Evolutionary conservation across 2,113 vertebrate genomes (phyloP), one percentile per base, ranked within the genome.

Genomic region (Balaeniceps rex): DNA sequence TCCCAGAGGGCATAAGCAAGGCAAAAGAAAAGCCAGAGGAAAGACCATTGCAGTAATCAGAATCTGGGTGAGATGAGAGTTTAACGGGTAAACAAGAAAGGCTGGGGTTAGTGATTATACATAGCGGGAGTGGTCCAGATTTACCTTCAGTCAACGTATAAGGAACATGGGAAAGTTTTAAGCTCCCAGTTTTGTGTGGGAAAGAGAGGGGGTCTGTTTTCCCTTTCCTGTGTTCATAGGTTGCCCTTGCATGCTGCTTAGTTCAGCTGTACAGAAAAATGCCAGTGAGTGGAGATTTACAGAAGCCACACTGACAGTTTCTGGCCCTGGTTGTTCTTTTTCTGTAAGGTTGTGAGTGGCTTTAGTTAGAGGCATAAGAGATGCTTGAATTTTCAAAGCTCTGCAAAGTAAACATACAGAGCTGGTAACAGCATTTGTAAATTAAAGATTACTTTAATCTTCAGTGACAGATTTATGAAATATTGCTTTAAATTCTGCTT

Each of bases 371-470:
- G n/a, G 49, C 40, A 61, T 0, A 26, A 90, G 36, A 90, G n/a
- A 92, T 44, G 38, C 88, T 86, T 95, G 85, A 94, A 82, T 97
- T 97, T 96, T 87, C 92, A 96, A 92, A 92, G 57, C 33, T 87
- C 88, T 96, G 77, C 76, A 95, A 87, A 84, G 63, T 95, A 96
- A 97, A 98, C 58, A 90, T 77, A 46, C 54, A 79, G 93, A 93
- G 24, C 57, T 95, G 79, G 88, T 95, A 96, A 94, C 83, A 72
- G 89, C 70, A 88, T 98, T 97, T 98, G 93, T 97, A 98, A 98
- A 97, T 97, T 98, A 98, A 97, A 97, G 88, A 97, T 97, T 97
- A 93, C 68, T 96, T 97, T 98, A 97, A 98, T 98, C 88, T 98
- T 95, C 91, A 93, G 86, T 55, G 97, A 97, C 97, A 98, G 83